These are phyloP conservation scores for Falco rusticolus DNA, from an alignment of 2,797 vertebrate species.

Conservation along the genomic window DNA sequence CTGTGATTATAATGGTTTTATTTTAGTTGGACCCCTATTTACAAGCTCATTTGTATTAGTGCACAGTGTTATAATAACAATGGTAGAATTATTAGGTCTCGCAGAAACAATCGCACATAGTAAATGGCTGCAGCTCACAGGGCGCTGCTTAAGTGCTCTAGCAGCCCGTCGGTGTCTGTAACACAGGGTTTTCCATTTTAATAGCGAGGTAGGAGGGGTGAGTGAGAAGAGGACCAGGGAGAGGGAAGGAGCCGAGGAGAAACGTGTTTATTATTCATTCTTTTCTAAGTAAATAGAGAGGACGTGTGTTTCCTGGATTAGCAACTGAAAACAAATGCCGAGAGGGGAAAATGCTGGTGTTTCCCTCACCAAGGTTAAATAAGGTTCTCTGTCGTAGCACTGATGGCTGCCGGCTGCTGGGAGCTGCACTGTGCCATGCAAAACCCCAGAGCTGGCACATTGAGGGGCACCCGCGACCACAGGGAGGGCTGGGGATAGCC, in stretches of 20 bases:
- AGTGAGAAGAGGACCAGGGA: accelerated
- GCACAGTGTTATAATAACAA: conserved; percentile 75
- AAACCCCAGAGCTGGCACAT: accelerated
- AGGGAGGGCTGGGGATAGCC: background rate
- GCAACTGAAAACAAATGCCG: conserved; percentile 51
- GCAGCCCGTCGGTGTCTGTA: conserved; percentile 19
- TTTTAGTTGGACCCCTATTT: conserved; percentile 78
- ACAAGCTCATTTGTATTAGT: conserved; percentile 76
- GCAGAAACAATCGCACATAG: conserved; percentile 65
- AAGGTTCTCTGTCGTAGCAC: background rate
- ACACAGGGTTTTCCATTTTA: conserved; percentile 44
- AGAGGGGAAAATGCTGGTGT: conserved; percentile 3
- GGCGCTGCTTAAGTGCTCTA: conserved; percentile 42
- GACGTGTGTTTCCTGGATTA: conserved; percentile 65
- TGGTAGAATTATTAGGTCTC: conserved; percentile 74
- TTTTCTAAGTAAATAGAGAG: conserved; percentile 61
- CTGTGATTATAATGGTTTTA: conserved; percentile 85
- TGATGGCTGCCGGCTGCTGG: background rate
- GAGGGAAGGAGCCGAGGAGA: background rate
- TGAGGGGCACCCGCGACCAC: accelerated
- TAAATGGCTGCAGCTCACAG: conserved; percentile 58
- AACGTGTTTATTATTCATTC: conserved; percentile 52
- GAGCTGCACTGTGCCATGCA: accelerated
- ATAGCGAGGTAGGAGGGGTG: background rate
- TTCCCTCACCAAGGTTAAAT: conserved; percentile 62